phyloP scores from a whole-genome alignment of 1,140 invertebrate genomes.

The Nasonia longicornis region DNA sequence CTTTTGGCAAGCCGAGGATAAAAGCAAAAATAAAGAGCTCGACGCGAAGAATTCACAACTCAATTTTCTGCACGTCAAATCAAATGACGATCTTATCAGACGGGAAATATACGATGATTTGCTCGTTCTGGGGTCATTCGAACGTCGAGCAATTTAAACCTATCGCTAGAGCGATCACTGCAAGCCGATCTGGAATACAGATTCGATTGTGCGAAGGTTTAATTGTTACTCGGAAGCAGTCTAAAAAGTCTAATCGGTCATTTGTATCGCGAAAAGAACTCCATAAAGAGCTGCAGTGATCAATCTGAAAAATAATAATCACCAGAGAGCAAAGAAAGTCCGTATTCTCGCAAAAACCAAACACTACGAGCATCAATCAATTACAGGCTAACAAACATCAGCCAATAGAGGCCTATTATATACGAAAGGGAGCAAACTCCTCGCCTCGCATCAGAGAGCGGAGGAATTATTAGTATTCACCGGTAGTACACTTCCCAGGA shows the following conservation, averaged over 20 bases:
- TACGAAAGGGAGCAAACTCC: neutral
- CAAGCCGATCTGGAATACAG: neutral
- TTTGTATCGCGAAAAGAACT: no score
- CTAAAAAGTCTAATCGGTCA: no score
- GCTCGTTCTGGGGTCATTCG: neutral
- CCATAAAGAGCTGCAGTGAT: no score
- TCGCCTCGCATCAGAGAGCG: neutral
- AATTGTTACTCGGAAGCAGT: neutral
- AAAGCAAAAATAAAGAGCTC: neutral
- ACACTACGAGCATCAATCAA: neutral
- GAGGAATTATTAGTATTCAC: constrained; percentile 23
- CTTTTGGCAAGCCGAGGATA: neutral
- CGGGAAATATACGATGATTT: neutral
- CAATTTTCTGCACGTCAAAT: neutral
- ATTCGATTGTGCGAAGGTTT: neutral
- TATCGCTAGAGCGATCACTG: neutral
- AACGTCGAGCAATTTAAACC: neutral
- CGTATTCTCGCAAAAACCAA: no score
- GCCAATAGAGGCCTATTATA: neutral
- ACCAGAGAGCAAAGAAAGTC: no score
- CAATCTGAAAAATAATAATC: no score
- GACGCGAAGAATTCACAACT: neutral
- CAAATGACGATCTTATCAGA: neutral
- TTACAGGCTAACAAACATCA: neutral
- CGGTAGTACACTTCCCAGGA: neutral